Base-by-base conservation (phyloP, 2,113 vertebrate species). In the Neolamprologus brichardi region DNA sequence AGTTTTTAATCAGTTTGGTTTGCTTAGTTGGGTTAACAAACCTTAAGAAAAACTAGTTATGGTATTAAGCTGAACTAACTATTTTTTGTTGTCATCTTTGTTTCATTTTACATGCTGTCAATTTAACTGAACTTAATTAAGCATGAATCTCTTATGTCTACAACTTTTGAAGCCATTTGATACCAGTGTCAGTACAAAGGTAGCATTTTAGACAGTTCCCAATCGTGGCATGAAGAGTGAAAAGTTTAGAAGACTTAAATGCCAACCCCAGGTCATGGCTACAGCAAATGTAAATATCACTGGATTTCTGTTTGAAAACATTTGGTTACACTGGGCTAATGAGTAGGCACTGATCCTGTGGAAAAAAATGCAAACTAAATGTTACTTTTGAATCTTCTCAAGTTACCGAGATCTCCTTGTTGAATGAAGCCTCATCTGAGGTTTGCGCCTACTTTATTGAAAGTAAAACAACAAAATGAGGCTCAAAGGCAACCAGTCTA, bases 241-340 rank as follows among this genome's bases (percentile, higher is more conserved):
- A 46, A 70, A 46, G 13, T 25, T 44, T 72, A 25, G 8, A 46
- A 28, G 39, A 25, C 14, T 41, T 44, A 44, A 25, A 44, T 72
- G 41, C 20, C 34, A 44, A 72, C 37, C 13, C 2, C 8, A 34
- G 13, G 13, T 72, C 37, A 41, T 3, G n/a, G 37, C n/a, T 72
- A 41, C 64, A 41, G 5, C 20, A 41, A 41, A 9, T 41, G n/a
- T 41, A 72, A 44, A 44, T 25, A 44, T 44, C 39, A 0, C 3
- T 25, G 39, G 39, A 1, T 72, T 72, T 44, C 2, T 75, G 39
- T 3, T 46, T 46, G 39, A 75, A 75, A 75, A 28, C 41, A 18
- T 46, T 7, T 49, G 70, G 44, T 49, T 77, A 17, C 44, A 49
- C 44, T 77, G 44, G 70, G 70, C 41, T 75, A 75, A 44, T 46